Evolutionary conservation across 2,113 vertebrate species (phyloP).

Genomic region (Chrysochloris asiatica): DNA sequence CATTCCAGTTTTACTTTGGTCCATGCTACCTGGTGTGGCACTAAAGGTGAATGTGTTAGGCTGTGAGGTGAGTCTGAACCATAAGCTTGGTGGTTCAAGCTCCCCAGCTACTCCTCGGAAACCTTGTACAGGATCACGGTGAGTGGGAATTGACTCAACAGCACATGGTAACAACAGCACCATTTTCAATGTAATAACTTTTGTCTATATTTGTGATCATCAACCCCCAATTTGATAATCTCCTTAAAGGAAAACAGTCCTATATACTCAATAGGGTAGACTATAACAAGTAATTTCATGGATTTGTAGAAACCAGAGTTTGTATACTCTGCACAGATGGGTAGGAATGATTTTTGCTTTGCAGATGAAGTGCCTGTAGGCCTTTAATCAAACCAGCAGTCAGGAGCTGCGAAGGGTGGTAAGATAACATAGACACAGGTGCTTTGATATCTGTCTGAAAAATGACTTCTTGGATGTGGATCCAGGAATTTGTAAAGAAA

Average conservation of each 20-base stretch:
- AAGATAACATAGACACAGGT: not conserved
- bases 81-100: too few relatives aligned
- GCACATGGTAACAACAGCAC: too few relatives aligned
- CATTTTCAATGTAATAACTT: not conserved
- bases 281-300: too few relatives aligned
- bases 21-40: too few relatives aligned
- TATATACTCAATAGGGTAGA: not conserved
- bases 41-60: too few relatives aligned
- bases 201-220: not conserved
- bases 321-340: rapidly evolving
- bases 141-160: too few relatives aligned
- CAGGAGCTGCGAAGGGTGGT: not conserved
- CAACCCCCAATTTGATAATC: not conserved
- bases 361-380: not conserved
- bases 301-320: not conserved
- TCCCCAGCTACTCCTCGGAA: too few relatives aligned
- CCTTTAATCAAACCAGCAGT: not conserved
- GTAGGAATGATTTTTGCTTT: not conserved
- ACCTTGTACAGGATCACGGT: too few relatives aligned
- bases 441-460: not conserved
- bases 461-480: not conserved
- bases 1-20: not conserved
- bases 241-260: not conserved
- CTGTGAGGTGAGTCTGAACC: too few relatives aligned
- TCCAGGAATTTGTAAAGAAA: not conserved